Evolutionary conservation across 2,888 invertebrate species (phyloP).

Genomic region (Homarus gammarus): DNA sequence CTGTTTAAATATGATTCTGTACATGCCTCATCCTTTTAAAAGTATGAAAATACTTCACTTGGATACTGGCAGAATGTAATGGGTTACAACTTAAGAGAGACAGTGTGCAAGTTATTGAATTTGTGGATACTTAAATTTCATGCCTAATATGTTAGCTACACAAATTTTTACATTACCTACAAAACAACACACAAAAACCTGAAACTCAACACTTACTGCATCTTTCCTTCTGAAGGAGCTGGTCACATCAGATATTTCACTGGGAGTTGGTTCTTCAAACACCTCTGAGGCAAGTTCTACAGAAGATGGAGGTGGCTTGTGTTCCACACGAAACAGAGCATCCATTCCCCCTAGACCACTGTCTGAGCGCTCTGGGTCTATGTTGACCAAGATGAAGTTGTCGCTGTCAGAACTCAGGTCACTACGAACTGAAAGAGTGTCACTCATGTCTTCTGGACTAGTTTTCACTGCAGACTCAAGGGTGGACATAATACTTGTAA

Average conservation of each 20-base stretch:
- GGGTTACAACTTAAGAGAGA: too few relatives aligned
- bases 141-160: too few relatives aligned
- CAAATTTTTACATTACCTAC: not conserved
- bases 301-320: conserved; percentile 44
- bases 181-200: not conserved
- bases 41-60: too few relatives aligned
- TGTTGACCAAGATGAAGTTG: conserved; percentile 76
- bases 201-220: conserved; percentile 47
- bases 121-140: too few relatives aligned
- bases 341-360: conserved; percentile 68
- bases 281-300: conserved; percentile 73
- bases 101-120: too few relatives aligned
- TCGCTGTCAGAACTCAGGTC: conserved; percentile 88
- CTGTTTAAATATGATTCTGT: not conserved
- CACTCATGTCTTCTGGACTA: conserved; percentile 85
- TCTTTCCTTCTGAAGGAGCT: conserved; percentile 73
- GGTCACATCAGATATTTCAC: conserved; percentile 71
- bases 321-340: conserved; percentile 56
- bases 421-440: conserved; percentile 87
- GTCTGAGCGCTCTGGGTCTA: conserved; percentile 72
- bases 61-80: too few relatives aligned
- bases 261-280: conserved; percentile 73
- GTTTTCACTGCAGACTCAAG: conserved; percentile 89
- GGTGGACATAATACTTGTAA: conserved; percentile 90
- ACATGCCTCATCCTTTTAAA: too few relatives aligned